Percentiles rank a stretch among this genome's conserved stretches.
Conservation (phyloP, 2,113 vertebrate species). For the Phasianus colchicus region DNA sequence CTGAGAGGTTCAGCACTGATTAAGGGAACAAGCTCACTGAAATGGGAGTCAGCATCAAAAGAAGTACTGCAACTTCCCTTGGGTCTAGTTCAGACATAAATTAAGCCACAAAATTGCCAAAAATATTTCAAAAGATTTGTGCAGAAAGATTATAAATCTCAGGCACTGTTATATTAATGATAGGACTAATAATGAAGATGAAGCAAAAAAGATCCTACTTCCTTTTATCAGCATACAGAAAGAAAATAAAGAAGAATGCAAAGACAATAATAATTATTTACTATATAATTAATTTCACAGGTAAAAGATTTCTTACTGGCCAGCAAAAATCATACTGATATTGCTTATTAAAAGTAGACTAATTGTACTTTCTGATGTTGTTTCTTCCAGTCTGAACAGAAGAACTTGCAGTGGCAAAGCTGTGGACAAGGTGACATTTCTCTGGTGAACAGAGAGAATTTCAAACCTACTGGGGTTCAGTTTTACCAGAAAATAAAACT, state of each 20-base stretch:
- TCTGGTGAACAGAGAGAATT: neutral
- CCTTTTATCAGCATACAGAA: neutral
- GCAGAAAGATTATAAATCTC: neutral
- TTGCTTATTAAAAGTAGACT: neutral
- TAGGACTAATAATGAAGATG: neutral
- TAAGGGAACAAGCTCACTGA: neutral
- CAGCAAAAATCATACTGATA: neutral
- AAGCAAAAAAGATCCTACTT: neutral
- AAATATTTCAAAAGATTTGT: neutral
- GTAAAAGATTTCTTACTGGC: neutral
- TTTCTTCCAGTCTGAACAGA: neutral
- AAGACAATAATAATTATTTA: neutral
- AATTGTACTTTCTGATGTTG: neutral
- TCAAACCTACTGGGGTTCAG: neutral
- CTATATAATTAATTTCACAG: neutral
- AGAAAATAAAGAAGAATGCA: neutral
- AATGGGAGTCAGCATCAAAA: neutral
- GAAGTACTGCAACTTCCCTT: neutral
- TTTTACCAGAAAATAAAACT: neutral
- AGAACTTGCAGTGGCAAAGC: neutral
- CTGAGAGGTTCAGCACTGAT: neutral
- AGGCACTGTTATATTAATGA: neutral
- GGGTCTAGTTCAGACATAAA: neutral
- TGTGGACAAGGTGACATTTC: neutral
- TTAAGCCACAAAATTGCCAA: neutral